These are phyloP conservation scores for Creontiades dilutus DNA, from an alignment of 2,888 invertebrate species.

Conservation along the genomic window DNA sequence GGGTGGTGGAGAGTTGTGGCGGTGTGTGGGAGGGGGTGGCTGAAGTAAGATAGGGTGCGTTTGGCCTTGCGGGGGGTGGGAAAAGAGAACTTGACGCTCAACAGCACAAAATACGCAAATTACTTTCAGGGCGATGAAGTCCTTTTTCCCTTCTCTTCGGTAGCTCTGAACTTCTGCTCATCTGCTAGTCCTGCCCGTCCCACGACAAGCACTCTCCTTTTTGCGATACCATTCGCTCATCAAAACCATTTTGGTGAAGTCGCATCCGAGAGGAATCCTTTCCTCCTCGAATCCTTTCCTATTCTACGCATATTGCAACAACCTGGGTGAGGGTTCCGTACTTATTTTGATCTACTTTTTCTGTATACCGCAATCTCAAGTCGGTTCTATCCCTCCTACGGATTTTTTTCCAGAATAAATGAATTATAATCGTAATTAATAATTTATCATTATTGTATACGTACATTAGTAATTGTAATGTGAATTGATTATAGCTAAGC, in stretches of 20 bases:
- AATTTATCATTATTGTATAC: no score
- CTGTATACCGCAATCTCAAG: no score
- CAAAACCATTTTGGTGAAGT: neutral
- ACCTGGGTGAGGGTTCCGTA: no score
- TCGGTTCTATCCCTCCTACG: no score
- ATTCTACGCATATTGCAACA: neutral
- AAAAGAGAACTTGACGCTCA: slow-evolving; percentile 34
- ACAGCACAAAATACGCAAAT: slow-evolving; percentile 63
- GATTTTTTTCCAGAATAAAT: no score
- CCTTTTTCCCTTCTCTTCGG: slow-evolving; percentile 34
- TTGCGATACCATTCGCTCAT: neutral
- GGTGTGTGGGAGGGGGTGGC: neutral
- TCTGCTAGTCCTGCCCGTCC: neutral
- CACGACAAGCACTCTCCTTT: neutral
- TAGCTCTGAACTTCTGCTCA: slow-evolving; percentile 17
- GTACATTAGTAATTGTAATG: no score
- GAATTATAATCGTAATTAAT: no score
- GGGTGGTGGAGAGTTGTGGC: neutral
- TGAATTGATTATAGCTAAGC: no score
- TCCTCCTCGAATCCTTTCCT: no score
- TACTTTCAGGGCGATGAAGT: slow-evolving; percentile 61
- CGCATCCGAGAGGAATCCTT: neutral
- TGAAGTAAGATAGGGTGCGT: neutral
- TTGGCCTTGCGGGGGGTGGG: neutral
- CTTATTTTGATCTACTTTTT: no score